phyloP scores from a whole-genome alignment of 2,888 invertebrate species.

The Spisula subtruncata region DNA sequence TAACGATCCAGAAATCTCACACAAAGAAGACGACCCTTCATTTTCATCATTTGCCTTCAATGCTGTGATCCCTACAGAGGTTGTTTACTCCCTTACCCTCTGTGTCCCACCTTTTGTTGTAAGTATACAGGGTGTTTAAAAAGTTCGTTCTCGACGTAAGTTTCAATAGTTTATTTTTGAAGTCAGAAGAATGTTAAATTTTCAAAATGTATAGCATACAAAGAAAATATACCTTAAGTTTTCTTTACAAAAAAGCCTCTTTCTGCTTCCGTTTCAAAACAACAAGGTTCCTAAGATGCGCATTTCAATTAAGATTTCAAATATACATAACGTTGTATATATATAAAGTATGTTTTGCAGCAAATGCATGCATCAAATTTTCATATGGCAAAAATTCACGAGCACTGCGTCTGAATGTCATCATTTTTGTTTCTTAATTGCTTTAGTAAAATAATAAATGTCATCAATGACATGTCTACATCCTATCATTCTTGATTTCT shows the following conservation, averaged over 20 bases:
- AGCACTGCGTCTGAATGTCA: background rate
- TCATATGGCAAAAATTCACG: background rate
- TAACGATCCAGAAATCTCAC: constrained; percentile 74
- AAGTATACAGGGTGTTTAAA: constrained; percentile 48
- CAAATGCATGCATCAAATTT: background rate
- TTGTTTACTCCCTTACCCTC: constrained; percentile 79
- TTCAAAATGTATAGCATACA: no score
- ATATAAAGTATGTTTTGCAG: background rate
- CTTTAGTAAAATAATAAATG: background rate
- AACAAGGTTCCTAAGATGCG: no score
- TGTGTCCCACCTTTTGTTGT: constrained; percentile 82
- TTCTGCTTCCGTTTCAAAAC: no score
- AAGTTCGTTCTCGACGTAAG: no score
- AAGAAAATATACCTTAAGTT: no score
- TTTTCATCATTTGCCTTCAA: constrained; percentile 77
- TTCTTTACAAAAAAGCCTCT: no score
- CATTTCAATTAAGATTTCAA: no score
- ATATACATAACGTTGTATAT: no score
- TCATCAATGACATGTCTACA: background rate
- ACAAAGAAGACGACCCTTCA: constrained; percentile 70
- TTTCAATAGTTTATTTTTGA: no score
- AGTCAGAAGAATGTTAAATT: no score
- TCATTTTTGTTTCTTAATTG: background rate
- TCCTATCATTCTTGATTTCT: background rate
- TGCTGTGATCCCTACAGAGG: constrained; percentile 75